Evolutionary conservation across 2,888 invertebrate species (phyloP), one percentile per base, ranked within the genome.

Genomic region (Apamea monoglypha): DNA sequence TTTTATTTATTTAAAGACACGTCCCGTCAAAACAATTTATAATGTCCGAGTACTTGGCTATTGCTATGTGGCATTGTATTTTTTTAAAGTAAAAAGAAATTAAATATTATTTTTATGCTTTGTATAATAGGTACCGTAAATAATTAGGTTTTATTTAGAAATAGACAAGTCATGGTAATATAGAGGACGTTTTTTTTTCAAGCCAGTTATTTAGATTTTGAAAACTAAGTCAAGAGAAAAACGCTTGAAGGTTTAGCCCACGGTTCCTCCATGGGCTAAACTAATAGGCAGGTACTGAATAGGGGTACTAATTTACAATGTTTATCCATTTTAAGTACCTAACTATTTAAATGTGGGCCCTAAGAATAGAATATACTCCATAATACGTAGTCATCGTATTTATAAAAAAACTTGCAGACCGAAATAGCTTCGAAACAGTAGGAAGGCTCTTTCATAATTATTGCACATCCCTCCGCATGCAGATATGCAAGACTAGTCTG

Each of bases 11-110:
- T 76, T 76, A 47, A 79, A 76, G 61, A 69, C 75, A 80, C 64
- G 72, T 85, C 56, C 76, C 56, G 63, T 76, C 82, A 85, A 71
- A 82, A 82, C 73, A 85, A 61, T 81, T 66, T 81, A 63, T 73
- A 63, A 68, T 64, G 59, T 73, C 67, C 59, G 36, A 56, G 53
- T 83, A 75, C 61, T 29, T 47, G 40, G 63, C 32, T 76, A 63
- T n/a, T 6, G 44, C 3, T 44, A 61, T 10, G 70, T 83, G 67
- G 5, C 8, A 71, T 53, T 68, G 29, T 63, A 16, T 29, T 53
- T 59, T 72, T 72, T 63, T 6, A 36, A 40, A n/a, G 29, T 8
- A 66, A 59, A 74, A 40, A 14, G 2, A 72, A 66, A 47, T 66
- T 53, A 14, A 59, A 47, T 56, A 12, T 50, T 40, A 21, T 32